Percentiles rank a stretch among this genome's conserved stretches.
Conservation (phyloP, 2,797 vertebrate species). For the Chromobotia macracanthus region DNA sequence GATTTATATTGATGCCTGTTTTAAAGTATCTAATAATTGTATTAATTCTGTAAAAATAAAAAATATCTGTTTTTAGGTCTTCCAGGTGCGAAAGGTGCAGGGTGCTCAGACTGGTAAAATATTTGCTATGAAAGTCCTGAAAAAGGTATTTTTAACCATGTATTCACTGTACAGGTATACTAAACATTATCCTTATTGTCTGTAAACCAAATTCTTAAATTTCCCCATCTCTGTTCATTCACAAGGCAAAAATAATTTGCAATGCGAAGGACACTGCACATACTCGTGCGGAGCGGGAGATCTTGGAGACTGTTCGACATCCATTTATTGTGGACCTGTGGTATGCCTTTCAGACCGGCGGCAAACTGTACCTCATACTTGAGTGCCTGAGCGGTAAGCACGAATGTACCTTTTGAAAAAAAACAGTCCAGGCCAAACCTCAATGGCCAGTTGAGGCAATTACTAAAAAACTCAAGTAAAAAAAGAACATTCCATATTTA, state of each 20-base stretch:
- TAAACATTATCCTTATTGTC: neutral
- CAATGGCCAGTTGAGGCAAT: too few species aligned
- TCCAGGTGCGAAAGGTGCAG: slow-evolving; percentile 91
- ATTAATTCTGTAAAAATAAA: neutral
- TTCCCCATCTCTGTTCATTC: neutral
- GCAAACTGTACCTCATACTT: slow-evolving; percentile 91
- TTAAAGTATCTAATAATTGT: neutral
- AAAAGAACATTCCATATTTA: too few species aligned
- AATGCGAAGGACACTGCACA: slow-evolving; percentile 88
- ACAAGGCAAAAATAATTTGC: slow-evolving; percentile 86
- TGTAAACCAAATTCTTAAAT: neutral
- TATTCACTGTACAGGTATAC: neutral
- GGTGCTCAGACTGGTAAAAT: slow-evolving; percentile 88
- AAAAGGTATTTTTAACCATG: slow-evolving; percentile 82
- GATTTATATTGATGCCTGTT: neutral
- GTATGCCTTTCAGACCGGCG: slow-evolving; percentile 91
- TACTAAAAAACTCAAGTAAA: too few species aligned
- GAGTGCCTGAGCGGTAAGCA: slow-evolving; percentile 87
- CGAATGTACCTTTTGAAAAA: neutral
- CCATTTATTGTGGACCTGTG: slow-evolving; percentile 89
- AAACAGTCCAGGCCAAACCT: too few species aligned
- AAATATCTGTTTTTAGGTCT: slow-evolving; percentile 77
- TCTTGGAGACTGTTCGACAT: slow-evolving; percentile 88
- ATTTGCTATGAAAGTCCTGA: slow-evolving; percentile 97
- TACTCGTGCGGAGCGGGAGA: slow-evolving; percentile 87